Conservation (phyloP, 64 coral and sea anemone species). For the Catalaphyllia jardinei region DNA sequence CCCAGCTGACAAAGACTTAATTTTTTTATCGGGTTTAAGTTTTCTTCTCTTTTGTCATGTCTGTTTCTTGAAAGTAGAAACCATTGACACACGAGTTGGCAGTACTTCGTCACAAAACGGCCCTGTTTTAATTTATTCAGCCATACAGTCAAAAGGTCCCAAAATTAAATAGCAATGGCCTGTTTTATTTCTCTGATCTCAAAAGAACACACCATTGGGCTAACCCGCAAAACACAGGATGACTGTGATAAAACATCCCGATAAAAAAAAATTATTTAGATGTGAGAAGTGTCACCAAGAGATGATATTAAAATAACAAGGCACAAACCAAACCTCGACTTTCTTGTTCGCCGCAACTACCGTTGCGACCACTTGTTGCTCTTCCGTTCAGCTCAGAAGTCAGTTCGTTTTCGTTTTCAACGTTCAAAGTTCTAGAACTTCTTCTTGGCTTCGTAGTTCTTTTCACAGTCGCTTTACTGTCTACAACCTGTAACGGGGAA, state of each 20-base stretch:
- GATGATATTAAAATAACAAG: neutral
- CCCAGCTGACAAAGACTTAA: no score
- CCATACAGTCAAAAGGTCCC: neutral
- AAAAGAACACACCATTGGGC: neutral
- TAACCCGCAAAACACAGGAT: neutral
- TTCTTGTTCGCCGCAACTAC: conserved; percentile 40
- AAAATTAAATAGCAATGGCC: neutral
- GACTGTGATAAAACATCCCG: neutral
- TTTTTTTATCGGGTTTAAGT: no score
- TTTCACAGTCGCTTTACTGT: conserved; percentile 79
- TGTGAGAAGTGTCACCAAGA: neutral
- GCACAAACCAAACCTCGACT: conserved; percentile 7
- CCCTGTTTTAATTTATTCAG: neutral
- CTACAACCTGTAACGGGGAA: conserved; percentile 63
- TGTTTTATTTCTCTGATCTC: neutral
- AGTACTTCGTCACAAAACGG: neutral
- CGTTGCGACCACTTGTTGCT: conserved; percentile 54
- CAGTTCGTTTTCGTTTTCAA: conserved; percentile 52
- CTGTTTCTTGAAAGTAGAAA: no score
- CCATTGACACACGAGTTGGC: no score
- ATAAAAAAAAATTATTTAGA: neutral
- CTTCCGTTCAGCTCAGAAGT: conserved; percentile 38
- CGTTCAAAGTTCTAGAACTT: conserved; percentile 52
- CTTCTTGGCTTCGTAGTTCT: conserved; percentile 70
- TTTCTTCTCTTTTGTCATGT: no score